Base-by-base conservation (phyloP, 2,797 vertebrate species). In the Myotis planiceps region DNA sequence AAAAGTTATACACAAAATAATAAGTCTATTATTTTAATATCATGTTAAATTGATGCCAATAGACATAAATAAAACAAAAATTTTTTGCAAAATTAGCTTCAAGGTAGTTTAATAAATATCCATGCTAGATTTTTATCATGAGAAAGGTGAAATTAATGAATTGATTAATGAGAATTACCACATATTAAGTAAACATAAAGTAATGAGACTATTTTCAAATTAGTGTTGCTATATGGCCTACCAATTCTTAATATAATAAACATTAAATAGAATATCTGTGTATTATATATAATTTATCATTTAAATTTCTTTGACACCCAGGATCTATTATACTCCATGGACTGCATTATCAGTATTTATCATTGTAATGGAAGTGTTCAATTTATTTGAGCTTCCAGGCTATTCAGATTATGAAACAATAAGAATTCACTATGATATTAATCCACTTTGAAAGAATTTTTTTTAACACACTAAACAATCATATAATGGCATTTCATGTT, bases 201-300 rank as follows among this genome's bases (percentile, higher is more conserved):
- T 92, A 89, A 92, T 63, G 37, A n/a, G 13, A 92, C 55, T 19
- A 5, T 13, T 90, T 96, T 94, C 82, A 93, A 88, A 93, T 72
- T 85, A 34, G 21, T 75, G n/a, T 53, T 96, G 53, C 63, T 82
- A 27, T 9, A 42, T 37, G 21, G 39, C 32, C 79, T 81, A 87
- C 39, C 10, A 60, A 66, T 71, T 92, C 75, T 96, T 92, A 45
- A 84, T 79, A 94, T 93, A 84, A 94, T 76, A 68, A 76, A 95
- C 45, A 63, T 14, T 76, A 58, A 83, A 78, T 25, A 83, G 79
- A 83, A 60, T 80, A 78, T 47, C 1, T 83, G 18, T 71, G 32
- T 72, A 14, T 74, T 92, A 79, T 25, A 92, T 4, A 88, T 34
- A 92, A 39, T 80, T 65, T 14, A 45, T 47, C 93, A 90, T 65